A percentile compares a stretch with the other conserved stretches of the same genome.
These are phyloP conservation scores for Cetoscarus ocellatus DNA, from an alignment of 2,797 vertebrate species.

Conservation along the genomic window DNA sequence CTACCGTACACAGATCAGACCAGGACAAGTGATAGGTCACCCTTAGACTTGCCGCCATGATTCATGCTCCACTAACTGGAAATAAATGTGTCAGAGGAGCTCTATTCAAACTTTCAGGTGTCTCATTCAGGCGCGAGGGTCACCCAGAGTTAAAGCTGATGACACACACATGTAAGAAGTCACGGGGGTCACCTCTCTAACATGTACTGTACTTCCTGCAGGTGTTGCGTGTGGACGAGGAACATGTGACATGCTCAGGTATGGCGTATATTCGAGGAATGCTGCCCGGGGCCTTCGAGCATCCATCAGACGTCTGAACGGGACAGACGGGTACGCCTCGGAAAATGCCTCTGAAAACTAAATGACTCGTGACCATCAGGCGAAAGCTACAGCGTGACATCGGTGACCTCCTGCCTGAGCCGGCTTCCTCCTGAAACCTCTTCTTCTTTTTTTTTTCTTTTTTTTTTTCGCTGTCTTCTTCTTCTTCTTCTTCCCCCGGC, in stretches of 20 bases:
- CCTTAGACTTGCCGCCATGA: too few relatives aligned
- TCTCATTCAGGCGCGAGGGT: conserved; percentile 3
- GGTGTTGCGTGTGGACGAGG: conserved; percentile 24
- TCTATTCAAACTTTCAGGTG: neutral
- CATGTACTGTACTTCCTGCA: conserved; percentile 1
- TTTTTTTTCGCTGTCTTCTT: conserved; percentile 1
- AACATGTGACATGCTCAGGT: conserved; percentile 38
- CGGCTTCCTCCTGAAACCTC: conserved; percentile 28
- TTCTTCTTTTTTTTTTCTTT: neutral
- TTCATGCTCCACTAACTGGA: conserved; percentile 6
- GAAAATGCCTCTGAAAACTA: conserved; percentile 10
- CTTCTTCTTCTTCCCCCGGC: conserved; percentile 44
- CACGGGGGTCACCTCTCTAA: neutral
- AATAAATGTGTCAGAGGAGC: neutral
- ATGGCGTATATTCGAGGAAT: conserved; percentile 54
- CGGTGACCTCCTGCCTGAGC: conserved; percentile 49
- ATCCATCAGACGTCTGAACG: conserved; percentile 30
- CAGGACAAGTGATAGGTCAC: too few relatives aligned
- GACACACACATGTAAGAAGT: conserved; percentile 27
- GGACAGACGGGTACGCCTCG: conserved; percentile 44
- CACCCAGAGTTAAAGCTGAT: conserved; percentile 22
- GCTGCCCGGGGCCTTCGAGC: conserved; percentile 19
- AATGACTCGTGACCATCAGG: conserved; percentile 55
- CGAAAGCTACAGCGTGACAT: conserved; percentile 18
- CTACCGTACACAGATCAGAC: too few relatives aligned